phyloP scores from a whole-genome alignment of 2,797 vertebrate genomes.

The Rhabdophis nuchalis region DNA sequence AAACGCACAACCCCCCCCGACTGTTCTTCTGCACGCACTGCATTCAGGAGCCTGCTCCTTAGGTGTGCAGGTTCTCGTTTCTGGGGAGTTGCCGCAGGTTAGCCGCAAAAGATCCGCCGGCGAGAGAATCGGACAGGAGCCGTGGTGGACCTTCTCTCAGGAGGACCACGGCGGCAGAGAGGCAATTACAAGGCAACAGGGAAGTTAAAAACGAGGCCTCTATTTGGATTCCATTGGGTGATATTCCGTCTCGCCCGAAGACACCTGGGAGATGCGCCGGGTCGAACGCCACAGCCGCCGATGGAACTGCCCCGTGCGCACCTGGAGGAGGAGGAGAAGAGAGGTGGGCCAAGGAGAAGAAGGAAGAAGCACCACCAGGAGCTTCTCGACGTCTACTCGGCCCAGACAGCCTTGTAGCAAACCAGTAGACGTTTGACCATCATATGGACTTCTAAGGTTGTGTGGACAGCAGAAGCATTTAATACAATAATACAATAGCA shows the following conservation, averaged over 20 bases:
- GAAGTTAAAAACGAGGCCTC: not conserved
- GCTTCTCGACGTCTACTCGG: not conserved
- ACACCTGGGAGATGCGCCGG: conserved; percentile 88
- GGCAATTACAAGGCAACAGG: not conserved
- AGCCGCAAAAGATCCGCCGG: not conserved
- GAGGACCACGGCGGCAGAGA: not conserved
- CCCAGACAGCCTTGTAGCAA: not conserved
- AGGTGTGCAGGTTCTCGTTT: not conserved
- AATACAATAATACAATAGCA: no score
- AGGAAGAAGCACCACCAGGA: not conserved
- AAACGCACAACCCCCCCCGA: not conserved
- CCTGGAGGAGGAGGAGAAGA: conserved; percentile 63
- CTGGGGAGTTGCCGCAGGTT: not conserved
- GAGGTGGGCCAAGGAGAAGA: not conserved
- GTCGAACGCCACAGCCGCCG: conserved; percentile 87
- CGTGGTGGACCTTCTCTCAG: not conserved
- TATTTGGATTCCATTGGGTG: conserved; percentile 71
- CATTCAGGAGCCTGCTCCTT: not conserved
- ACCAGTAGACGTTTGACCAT: not conserved
- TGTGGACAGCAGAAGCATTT: no score
- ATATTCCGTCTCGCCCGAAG: conserved; percentile 90
- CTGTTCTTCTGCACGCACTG: not conserved
- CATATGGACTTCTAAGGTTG: not conserved
- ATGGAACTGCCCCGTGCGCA: conserved; percentile 84
- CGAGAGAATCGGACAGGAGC: not conserved